phyloP scores from a whole-genome alignment of 1,140 invertebrate genomes.

The Leptopilina clavipes region DNA sequence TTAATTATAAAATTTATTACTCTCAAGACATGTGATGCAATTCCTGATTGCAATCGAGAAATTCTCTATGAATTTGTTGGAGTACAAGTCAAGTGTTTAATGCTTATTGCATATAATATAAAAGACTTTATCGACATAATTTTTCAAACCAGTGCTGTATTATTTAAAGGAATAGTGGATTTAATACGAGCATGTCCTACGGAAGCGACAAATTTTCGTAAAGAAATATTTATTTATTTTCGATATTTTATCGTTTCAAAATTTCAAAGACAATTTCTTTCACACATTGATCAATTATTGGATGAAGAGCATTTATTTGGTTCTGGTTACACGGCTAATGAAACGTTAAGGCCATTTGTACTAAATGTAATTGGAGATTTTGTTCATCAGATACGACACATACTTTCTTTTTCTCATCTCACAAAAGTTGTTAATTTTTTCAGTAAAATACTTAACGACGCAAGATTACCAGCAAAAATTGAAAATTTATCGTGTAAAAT shows the following conservation, averaged over 20 bases:
- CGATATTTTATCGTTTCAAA: conserved; percentile 96
- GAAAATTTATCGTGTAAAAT: conserved; percentile 98
- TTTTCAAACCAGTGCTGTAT: conserved; percentile 84
- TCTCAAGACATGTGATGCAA: conserved; percentile 86
- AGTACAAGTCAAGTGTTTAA: conserved; percentile 97
- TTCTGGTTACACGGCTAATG: conserved; percentile 94
- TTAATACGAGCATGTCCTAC: conserved; percentile 92
- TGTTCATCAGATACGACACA: conserved; percentile 94
- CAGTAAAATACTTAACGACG: conserved; percentile 97
- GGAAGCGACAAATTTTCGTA: conserved; percentile 94
- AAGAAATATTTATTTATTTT: conserved; percentile 94
- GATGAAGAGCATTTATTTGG: conserved; percentile 95
- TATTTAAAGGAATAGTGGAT: conserved; percentile 95
- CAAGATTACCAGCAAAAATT: conserved; percentile 92
- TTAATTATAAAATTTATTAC: conserved; percentile 95
- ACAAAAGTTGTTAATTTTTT: conserved; percentile 94
- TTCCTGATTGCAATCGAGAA: conserved; percentile 93
- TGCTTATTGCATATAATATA: conserved; percentile 96
- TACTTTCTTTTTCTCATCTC: conserved; percentile 88
- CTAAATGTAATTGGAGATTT: conserved; percentile 97
- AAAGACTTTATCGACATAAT: conserved; percentile 92
- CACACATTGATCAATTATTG: conserved; percentile 93
- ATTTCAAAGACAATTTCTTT: conserved; percentile 93
- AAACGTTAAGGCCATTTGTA: conserved; percentile 92
- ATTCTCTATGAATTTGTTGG: conserved; percentile 99